Evolutionary conservation across 2,113 vertebrate species (phyloP).

Genomic region (Rhinolophus ferrumequinum): DNA sequence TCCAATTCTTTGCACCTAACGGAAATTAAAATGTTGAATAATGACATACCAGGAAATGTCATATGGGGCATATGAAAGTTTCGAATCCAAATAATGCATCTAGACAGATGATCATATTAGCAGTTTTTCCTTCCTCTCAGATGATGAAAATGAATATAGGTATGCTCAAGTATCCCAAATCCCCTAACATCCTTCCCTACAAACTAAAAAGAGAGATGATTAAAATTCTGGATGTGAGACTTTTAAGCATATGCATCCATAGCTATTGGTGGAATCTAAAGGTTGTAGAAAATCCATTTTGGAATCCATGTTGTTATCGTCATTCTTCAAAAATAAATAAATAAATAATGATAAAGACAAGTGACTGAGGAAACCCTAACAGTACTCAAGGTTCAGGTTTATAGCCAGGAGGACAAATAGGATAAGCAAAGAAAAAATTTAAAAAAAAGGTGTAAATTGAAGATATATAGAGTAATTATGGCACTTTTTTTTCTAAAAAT

Average conservation of each 20-base stretch:
- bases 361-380: not conserved
- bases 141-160: not conserved
- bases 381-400: not conserved
- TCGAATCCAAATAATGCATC: not conserved
- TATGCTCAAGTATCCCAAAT: not conserved
- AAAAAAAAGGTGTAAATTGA: not conserved
- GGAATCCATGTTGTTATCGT: not conserved
- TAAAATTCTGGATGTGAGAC: not conserved
- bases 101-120: not conserved
- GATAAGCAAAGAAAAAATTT: not conserved
- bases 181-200: rapidly evolving
- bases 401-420: not conserved
- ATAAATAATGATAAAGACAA: not conserved
- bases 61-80: not conserved
- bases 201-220: not conserved
- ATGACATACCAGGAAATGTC: not conserved
- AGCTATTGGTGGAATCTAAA: not conserved
- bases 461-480: not conserved
- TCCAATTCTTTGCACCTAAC: not conserved
- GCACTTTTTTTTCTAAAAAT: not conserved
- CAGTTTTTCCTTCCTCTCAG: not conserved
- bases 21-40: not conserved
- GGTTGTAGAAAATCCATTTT: not conserved
- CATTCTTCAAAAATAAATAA: not conserved
- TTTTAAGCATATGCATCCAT: not conserved